These are phyloP conservation scores for Palythoa grandiflora DNA, from an alignment of 92 coral and sea anemone species.

Conservation along the genomic window DNA sequence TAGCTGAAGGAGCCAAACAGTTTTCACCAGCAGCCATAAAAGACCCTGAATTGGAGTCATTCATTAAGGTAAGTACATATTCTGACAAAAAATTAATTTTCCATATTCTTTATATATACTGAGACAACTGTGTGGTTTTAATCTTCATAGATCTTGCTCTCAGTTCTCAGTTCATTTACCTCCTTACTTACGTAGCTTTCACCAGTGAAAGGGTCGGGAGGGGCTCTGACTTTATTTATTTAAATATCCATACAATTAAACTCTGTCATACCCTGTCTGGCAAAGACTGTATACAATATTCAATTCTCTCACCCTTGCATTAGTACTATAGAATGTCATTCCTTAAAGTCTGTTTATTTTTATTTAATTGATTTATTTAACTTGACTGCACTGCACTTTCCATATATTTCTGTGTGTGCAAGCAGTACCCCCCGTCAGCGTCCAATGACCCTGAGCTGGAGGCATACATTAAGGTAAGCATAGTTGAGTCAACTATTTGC, in stretches of 20 bases:
- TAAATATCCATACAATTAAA: no score
- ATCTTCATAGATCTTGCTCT: neutral
- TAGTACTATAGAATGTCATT: neutral
- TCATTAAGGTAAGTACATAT: constrained; percentile 49
- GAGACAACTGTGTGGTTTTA: neutral
- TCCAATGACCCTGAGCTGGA: neutral
- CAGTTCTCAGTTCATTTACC: neutral
- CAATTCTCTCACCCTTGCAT: neutral
- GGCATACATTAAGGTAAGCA: constrained; percentile 1
- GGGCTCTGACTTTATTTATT: no score
- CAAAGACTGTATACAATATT: neutral
- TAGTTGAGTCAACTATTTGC: neutral
- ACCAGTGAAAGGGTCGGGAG: no score
- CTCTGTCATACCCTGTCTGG: no score
- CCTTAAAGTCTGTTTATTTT: neutral
- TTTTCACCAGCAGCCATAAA: constrained; percentile 65
- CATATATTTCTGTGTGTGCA: constrained; percentile 3
- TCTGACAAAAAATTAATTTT: neutral
- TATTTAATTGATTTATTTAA: neutral
- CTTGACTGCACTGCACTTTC: constrained; percentile 4
- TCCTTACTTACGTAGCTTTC: no score
- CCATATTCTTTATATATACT: neutral
- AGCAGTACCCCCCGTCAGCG: neutral
- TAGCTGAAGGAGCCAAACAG: constrained; percentile 77
- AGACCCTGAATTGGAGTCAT: constrained; percentile 89